Base-by-base conservation (phyloP, 2,797 vertebrate species). In the Leuciscus waleckii region DNA sequence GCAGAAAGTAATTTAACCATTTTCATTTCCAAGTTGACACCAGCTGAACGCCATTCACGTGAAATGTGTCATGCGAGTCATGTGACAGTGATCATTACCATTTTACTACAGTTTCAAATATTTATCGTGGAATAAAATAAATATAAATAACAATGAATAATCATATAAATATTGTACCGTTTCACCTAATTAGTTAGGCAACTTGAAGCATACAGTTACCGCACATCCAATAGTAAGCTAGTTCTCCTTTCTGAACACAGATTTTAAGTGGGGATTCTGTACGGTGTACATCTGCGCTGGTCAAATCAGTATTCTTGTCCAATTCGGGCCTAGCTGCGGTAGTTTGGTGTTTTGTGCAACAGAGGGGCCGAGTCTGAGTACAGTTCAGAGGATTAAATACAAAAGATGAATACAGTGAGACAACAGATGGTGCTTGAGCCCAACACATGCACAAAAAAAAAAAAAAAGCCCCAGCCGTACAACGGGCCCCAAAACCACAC, bases 351-450 rank as follows among this genome's bases (percentile, higher is more conserved):
- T 85, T 83, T 71, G 82, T 77, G 73, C 51, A 83, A 67, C 76
- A 83, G 71, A 83, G 70, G 49, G 76, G 26, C 68, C 6, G 13
- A 67, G 74, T 83, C 74, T 23, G 74, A 86, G 76, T 88, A 88
- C 87, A 89, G 88, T 89, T 85, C 69, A 88, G 65, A 67, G 81
- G 65, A 81, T 86, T 87, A 81, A 85, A 79, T 43, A 73, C 51
- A 80, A 83, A 75, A 88, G 83, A 74, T 87, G 87, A 86, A 88
- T 84, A 87, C 78, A 82, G 85, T 85, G 75, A 80, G 82, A 88
- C 83, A 85, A 91, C 90, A 90, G 90, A 91, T 90, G 90, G 90
- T 88, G 83, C 88, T 86, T 83, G 84, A 87, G 90, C 86, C 69
- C 67, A 75, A 81, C 82, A 84, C 90, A 85, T 73, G 87, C 69